Evolutionary conservation across 2,797 vertebrate genomes (phyloP).

Genomic region (Hyperoplus immaculatus): DNA sequence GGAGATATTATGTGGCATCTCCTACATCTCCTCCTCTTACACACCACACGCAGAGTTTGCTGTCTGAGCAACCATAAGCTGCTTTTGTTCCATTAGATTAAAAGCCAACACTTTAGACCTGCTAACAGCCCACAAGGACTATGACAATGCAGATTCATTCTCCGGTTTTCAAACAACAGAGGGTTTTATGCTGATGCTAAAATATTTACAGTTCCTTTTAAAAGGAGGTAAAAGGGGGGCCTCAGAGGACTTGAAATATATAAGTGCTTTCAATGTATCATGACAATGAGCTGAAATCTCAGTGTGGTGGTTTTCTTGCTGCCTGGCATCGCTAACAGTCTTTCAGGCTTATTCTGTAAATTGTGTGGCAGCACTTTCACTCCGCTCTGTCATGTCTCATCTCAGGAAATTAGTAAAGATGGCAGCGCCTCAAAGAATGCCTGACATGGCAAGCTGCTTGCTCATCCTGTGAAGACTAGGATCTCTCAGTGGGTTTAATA

Average conservation of each 20-base stretch:
- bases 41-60: neutral
- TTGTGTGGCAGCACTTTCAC: slow-evolving; percentile 33
- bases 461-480: slow-evolving; percentile 13
- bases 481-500: neutral
- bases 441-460: slow-evolving; percentile 2
- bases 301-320: neutral
- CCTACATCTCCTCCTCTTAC: slow-evolving; percentile 4
- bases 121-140: slow-evolving; percentile 14
- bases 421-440: neutral
- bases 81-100: slow-evolving; percentile 2
- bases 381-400: slow-evolving; percentile 38
- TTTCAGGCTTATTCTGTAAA: slow-evolving; percentile 32
- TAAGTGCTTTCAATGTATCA: slow-evolving; percentile 4
- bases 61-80: neutral
- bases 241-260: neutral
- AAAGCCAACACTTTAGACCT: slow-evolving; percentile 15
- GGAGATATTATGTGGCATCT: neutral
- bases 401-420: slow-evolving; percentile 46
- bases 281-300: slow-evolving; percentile 13
- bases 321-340: neutral
- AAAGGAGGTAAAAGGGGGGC: neutral
- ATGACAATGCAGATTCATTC: neutral
- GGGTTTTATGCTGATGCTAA: slow-evolving; percentile 1
- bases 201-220: slow-evolving; percentile 3
- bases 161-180: slow-evolving; percentile 4